Percentiles rank a stretch among this genome's conserved stretches.
These are phyloP conservation scores for Planiliza haematocheilus DNA, from an alignment of 2,113 vertebrate species.

Conservation along the genomic window DNA sequence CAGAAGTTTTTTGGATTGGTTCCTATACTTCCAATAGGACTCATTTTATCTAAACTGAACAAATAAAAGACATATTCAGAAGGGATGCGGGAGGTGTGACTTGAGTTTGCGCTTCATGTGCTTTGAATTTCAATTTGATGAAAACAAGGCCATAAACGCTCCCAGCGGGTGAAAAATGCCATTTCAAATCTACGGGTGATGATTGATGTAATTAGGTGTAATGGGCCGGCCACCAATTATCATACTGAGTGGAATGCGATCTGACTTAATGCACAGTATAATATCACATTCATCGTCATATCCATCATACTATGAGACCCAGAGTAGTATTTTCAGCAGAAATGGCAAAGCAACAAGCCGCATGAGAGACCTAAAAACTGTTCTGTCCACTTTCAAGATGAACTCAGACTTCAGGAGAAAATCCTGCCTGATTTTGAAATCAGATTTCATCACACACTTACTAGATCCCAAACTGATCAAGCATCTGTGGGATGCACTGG, in stretches of 20 bases:
- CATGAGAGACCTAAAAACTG: neutral
- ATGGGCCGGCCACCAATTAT: slow-evolving; percentile 59
- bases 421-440: too few relatives aligned
- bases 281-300: neutral
- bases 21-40: neutral
- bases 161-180: slow-evolving; percentile 47
- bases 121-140: slow-evolving; percentile 66
- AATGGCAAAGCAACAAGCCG: neutral
- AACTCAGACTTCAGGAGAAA: too few relatives aligned
- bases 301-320: neutral
- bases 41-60: neutral
- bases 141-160: slow-evolving; percentile 52
- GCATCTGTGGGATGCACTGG: too few relatives aligned
- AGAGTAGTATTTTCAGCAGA: neutral
- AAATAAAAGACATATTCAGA: slow-evolving; percentile 18
- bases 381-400: neutral
- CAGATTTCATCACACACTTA: too few relatives aligned
- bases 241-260: slow-evolving; percentile 47
- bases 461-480: too few relatives aligned
- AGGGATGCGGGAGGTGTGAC: slow-evolving; percentile 35
- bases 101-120: slow-evolving; percentile 47
- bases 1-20: slow-evolving; percentile 10
- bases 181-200: slow-evolving; percentile 57
- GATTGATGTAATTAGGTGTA: slow-evolving; percentile 75
- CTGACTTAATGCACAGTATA: slow-evolving; percentile 50